Evolutionary conservation across 1,140 invertebrate species (phyloP).

Genomic region (Brachionus angularis): DNA sequence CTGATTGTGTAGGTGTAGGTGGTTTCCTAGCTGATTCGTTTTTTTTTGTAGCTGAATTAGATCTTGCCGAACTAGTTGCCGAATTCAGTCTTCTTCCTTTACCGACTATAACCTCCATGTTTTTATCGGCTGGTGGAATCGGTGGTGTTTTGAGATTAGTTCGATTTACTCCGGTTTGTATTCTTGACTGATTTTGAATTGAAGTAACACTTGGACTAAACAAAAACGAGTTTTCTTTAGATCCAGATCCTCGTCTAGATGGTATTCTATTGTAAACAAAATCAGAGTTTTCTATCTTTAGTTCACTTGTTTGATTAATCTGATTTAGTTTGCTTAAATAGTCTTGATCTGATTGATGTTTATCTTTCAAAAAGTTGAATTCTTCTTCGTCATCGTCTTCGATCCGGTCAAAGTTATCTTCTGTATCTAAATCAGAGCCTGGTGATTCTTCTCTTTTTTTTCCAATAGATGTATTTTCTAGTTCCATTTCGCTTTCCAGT

Average conservation of each 20-base stretch:
- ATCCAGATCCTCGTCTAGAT: background rate
- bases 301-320: background rate
- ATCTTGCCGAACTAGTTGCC: background rate
- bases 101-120: slow-evolving; percentile 36
- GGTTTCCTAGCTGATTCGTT: background rate
- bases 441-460: background rate
- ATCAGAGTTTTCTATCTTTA: slow-evolving; percentile 4
- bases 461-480: no score
- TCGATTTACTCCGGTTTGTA: background rate
- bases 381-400: background rate
- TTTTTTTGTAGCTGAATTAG: background rate
- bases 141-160: slow-evolving; percentile 15
- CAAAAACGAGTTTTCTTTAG: slow-evolving; percentile 16
- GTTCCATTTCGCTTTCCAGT: slow-evolving; percentile 11
- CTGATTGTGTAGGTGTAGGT: background rate
- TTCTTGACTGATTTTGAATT: slow-evolving; percentile 2
- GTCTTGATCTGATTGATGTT: slow-evolving; percentile 27
- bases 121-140: slow-evolving; percentile 38
- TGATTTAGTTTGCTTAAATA: slow-evolving; percentile 22
- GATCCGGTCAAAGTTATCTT: background rate
- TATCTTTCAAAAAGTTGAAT: slow-evolving; percentile 23
- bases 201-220: slow-evolving; percentile 33
- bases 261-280: background rate
- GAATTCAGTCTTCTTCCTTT: slow-evolving; percentile 31
- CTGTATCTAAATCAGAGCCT: background rate